These are phyloP conservation scores for Oryzias curvinotus DNA, from an alignment of 2,113 vertebrate species.

Conservation along the genomic window DNA sequence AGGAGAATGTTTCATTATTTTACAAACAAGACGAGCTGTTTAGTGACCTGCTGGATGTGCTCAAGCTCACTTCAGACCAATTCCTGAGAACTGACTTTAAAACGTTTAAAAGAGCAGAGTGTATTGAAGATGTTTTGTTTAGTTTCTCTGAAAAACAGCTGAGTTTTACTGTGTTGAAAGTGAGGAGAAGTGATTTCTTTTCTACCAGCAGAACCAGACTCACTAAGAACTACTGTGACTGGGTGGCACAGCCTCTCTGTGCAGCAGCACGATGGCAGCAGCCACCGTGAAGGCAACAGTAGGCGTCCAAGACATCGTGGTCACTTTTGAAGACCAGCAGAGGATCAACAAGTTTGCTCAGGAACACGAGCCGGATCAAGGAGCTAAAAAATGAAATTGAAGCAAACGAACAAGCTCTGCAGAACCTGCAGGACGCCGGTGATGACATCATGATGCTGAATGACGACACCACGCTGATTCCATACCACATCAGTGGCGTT, in stretches of 20 bases:
- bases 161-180: too few relatives aligned
- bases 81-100: too few relatives aligned
- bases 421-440: conserved; percentile 93
- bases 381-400: conserved; percentile 97
- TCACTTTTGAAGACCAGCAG: conserved; percentile 97
- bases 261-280: conserved; percentile 83
- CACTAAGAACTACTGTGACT: too few relatives aligned
- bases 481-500: conserved; percentile 94
- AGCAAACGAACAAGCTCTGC: conserved; percentile 92
- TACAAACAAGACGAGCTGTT: too few relatives aligned
- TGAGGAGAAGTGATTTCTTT: too few relatives aligned
- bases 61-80: too few relatives aligned
- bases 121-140: too few relatives aligned
- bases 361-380: conserved; percentile 91
- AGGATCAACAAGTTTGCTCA: conserved; percentile 98
- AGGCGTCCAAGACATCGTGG: conserved; percentile 94
- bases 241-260: rapidly evolving
- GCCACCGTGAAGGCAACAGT: conserved; percentile 88
- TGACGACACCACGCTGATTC: conserved; percentile 85
- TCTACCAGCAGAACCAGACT: too few relatives aligned
- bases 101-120: too few relatives aligned
- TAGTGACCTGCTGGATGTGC: too few relatives aligned
- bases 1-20: too few relatives aligned
- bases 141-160: too few relatives aligned
- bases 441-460: conserved; percentile 94